Evolutionary conservation across 2,888 invertebrate genomes (phyloP).

Genomic region (Junonia oenone): DNA sequence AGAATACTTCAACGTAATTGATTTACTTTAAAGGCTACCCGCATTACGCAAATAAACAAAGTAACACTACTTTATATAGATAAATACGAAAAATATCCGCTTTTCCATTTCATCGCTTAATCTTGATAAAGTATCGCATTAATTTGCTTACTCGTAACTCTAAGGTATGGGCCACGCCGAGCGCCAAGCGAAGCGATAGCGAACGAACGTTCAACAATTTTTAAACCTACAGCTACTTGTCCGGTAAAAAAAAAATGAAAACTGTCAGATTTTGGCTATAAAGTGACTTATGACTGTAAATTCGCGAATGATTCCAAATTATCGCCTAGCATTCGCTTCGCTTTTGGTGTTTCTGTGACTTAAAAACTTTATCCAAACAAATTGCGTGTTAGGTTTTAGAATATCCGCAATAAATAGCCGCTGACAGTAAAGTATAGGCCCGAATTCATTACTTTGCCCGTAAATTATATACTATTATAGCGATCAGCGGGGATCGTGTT

Average conservation of each 20-base stretch:
- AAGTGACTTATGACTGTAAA: neutral
- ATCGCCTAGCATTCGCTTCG: neutral
- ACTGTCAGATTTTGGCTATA: no score
- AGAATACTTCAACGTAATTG: no score
- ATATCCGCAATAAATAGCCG: conserved; percentile 3
- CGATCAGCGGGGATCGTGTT: conserved; percentile 8
- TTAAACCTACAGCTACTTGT: no score
- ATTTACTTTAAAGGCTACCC: no score
- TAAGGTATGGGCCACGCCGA: neutral
- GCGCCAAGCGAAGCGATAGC: neutral
- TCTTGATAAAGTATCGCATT: neutral
- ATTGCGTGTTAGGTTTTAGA: conserved; percentile 5
- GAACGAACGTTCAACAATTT: no score
- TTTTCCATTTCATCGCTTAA: neutral
- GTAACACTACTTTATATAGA: neutral
- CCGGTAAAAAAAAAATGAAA: no score
- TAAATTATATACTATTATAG: neutral
- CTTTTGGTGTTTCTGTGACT: neutral
- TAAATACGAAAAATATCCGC: neutral
- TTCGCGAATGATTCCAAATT: neutral
- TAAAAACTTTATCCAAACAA: neutral
- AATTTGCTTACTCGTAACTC: neutral
- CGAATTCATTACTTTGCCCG: conserved; percentile 12
- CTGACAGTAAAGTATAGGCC: conserved; percentile 13
- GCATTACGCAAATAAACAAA: neutral